Conservation (phyloP, 2,888 invertebrate genomes). For the Toxonevra muliebris region DNA sequence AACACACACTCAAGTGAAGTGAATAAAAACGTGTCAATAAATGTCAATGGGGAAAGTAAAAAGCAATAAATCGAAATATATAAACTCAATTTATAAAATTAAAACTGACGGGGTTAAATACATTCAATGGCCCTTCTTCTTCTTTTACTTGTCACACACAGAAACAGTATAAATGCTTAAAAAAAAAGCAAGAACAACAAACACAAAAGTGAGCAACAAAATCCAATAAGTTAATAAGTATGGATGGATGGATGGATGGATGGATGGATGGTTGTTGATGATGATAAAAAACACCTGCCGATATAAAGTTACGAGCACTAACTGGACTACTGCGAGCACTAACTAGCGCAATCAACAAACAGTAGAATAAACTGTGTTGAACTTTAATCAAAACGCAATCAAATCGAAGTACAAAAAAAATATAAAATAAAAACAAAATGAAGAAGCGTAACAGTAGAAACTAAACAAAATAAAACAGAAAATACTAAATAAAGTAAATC, state of each 20-base stretch:
- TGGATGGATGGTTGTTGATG: not conserved
- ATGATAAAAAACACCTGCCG: conserved; percentile 32
- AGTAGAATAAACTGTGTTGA: not conserved
- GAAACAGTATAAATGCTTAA: not conserved
- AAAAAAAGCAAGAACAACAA: no score
- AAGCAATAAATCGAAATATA: conserved; percentile 57
- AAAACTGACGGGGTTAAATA: conserved; percentile 52
- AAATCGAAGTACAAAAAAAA: conserved; percentile 22
- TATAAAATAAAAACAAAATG: not conserved
- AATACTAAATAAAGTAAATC: not conserved
- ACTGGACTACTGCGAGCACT: conserved; percentile 18
- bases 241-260: not conserved
- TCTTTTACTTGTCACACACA: no score
- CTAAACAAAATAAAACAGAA: conserved; percentile 7
- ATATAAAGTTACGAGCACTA: conserved; percentile 12
- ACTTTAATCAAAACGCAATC: conserved; percentile 18
- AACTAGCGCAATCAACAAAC: not conserved
- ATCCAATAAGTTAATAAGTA: not conserved
- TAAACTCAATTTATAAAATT: conserved; percentile 52
- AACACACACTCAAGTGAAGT: conserved; percentile 31
- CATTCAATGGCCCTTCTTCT: conserved; percentile 12
- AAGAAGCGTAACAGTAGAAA: conserved; percentile 10
- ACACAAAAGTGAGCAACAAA: not conserved
- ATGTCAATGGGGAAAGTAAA: conserved; percentile 48
- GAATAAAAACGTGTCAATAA: conserved; percentile 49